Percentiles rank a stretch among this genome's conserved stretches.
phyloP scores from a whole-genome alignment of 2,888 invertebrate species.

The Cryptocephalus primarius region DNA sequence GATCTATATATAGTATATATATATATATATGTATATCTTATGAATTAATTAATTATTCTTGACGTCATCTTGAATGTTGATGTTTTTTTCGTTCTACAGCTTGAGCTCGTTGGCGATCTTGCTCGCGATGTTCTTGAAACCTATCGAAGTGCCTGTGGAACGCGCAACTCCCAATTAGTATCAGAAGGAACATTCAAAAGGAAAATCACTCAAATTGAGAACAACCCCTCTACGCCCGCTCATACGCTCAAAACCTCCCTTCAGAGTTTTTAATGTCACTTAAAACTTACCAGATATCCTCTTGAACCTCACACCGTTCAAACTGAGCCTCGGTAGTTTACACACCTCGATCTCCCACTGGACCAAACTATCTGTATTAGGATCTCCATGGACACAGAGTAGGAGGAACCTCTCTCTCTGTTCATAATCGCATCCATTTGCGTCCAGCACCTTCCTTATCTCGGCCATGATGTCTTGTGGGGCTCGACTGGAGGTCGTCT shows the following conservation, averaged over 20 bases:
- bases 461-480: constrained; percentile 99
- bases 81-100: constrained; percentile 57
- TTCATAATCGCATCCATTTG: constrained; percentile 99
- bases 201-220: too few species aligned
- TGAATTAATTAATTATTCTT: too few species aligned
- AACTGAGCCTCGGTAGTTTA: constrained; percentile 92
- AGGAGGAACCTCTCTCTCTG: constrained; percentile 95
- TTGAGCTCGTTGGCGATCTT: constrained; percentile 99
- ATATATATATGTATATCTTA: too few species aligned
- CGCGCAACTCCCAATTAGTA: too few species aligned
- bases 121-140: constrained; percentile 99
- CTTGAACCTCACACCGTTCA: constrained; percentile 98
- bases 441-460: constrained; percentile 92
- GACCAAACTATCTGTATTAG: constrained; percentile 95
- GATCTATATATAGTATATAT: too few species aligned
- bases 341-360: constrained; percentile 94
- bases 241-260: too few species aligned
- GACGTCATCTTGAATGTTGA: constrained; percentile 23
- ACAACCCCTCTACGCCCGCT: too few species aligned
- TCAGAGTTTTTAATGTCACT: too few species aligned
- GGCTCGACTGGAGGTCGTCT: constrained; percentile 96
- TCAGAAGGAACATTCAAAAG: too few species aligned
- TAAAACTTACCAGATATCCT: constrained; percentile 68
- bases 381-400: constrained; percentile 97
- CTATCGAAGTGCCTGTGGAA: constrained; percentile 75